Conservation (phyloP, 2,888 invertebrate genomes). For the Drosophila recens region DNA sequence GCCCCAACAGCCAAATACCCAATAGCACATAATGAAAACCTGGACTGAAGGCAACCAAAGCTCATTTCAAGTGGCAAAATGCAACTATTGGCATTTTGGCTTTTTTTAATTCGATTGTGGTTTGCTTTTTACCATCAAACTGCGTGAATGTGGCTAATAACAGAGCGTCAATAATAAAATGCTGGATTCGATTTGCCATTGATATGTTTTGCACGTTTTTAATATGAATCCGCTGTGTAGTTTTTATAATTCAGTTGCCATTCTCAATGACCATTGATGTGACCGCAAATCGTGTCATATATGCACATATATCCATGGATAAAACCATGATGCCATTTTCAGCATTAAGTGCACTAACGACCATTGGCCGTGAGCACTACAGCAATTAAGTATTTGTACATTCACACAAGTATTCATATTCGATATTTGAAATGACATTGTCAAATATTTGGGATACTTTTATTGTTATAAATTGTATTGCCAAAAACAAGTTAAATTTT, state of each 20-base stretch:
- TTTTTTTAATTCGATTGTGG: conserved; percentile 56
- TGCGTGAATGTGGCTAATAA: conserved; percentile 27
- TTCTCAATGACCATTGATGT: conserved; percentile 26
- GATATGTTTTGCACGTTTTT: conserved; percentile 66
- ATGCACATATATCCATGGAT: neutral
- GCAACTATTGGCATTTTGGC: conserved; percentile 37
- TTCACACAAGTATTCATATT: neutral
- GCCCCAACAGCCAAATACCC: neutral
- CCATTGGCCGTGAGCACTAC: neutral
- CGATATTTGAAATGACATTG: conserved; percentile 15
- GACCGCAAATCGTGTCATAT: conserved; percentile 43
- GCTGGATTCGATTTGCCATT: conserved; percentile 35
- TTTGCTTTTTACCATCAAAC: conserved; percentile 35
- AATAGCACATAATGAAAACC: neutral
- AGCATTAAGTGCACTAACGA: conserved; percentile 8
- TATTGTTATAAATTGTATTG: neutral
- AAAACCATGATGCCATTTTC: conserved; percentile 7
- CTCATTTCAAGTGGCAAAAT: conserved; percentile 19
- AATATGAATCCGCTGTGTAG: conserved; percentile 46
- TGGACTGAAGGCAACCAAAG: conserved; percentile 11
- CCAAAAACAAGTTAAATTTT: conserved; percentile 5
- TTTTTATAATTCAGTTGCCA: conserved; percentile 33
- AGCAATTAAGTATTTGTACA: conserved; percentile 20
- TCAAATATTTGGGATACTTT: neutral
- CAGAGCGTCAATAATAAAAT: conserved; percentile 43